phyloP scores from a whole-genome alignment of 2,888 invertebrate species.

The Erpobdella octoculata region DNA sequence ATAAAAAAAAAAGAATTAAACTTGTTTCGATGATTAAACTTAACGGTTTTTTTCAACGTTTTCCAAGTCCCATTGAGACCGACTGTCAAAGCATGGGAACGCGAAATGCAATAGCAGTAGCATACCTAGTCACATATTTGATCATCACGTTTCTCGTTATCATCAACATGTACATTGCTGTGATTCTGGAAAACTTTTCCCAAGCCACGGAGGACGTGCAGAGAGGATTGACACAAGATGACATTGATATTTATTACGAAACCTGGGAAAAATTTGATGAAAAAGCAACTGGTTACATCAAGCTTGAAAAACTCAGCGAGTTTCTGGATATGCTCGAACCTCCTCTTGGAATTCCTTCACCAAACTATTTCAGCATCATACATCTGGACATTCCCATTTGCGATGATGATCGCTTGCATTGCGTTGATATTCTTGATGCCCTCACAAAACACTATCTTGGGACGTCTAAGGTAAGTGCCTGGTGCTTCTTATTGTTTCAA shows the following conservation, averaged over 20 bases:
- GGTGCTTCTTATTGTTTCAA: too few species aligned
- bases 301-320: constrained; percentile 80
- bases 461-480: constrained; percentile 67
- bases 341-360: constrained; percentile 88
- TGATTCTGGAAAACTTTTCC: constrained; percentile 96
- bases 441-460: constrained; percentile 97
- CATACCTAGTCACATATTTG: constrained; percentile 86
- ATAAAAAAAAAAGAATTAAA: too few species aligned
- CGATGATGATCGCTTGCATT: constrained; percentile 89
- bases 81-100: too few species aligned
- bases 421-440: constrained; percentile 94
- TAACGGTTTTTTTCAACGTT: too few species aligned
- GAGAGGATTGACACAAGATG: constrained; percentile 78
- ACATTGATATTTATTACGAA: constrained; percentile 99
- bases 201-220: constrained; percentile 92
- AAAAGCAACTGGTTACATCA: constrained; percentile 83
- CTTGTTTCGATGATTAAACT: too few species aligned
- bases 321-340: constrained; percentile 92
- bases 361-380: constrained; percentile 96
- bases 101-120: constrained; percentile 57
- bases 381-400: constrained; percentile 98
- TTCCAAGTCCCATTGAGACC: too few species aligned
- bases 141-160: constrained; percentile 96
- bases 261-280: constrained; percentile 99
- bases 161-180: constrained; percentile 99